Evolutionary conservation across 2,113 vertebrate species (phyloP), one percentile per base, ranked within the genome.

Genomic region (Grus americana): DNA sequence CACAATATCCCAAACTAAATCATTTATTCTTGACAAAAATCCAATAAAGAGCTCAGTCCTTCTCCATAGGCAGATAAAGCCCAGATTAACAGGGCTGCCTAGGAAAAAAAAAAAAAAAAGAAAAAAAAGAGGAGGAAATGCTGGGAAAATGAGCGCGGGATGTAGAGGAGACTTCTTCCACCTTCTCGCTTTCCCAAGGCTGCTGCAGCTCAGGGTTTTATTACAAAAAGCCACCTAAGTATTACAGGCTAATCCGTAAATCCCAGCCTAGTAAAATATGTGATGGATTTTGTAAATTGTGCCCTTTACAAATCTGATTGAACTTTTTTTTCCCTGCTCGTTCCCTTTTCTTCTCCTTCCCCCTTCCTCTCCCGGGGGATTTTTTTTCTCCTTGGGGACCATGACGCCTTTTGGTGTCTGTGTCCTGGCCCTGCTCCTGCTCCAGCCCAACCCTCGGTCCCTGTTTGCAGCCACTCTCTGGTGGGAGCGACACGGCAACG

Each of bases 241-340:
- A 98, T 98, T 98, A 97, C 85, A 97, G 96, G 97, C 98, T 98
- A 99, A 99, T 99, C 98, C 98, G 86, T 98, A 98, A 98, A 98
- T 99, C 98, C 98, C 91, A 91, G 98, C 97, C 98, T 98, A 89
- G 98, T 97, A 98, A 98, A 98, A 98, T 97, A 98, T 98, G 98
- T 97, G 98, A 98, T 98, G 98, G 98, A 98, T 99, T 98, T 97
- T 99, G 98, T 99, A 99, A 98, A 98, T 98, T 98, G 97, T 98
- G 98, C 98, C 98, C 98, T 98, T 99, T 99, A 98, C 98, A 98
- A 98, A 99, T 98, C 95, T 97, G 97, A 98, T 98, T 98, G 97
- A 98, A 98, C 98, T 98, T 98, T 95, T 96, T 85, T 88, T 30
- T 15, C 66, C 73, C 34, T 36, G 26, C 86, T 75, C 52, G 54